Percentiles rank a stretch among this genome's conserved stretches.
phyloP scores from a whole-genome alignment of 2,113 vertebrate species.

The Larimichthys polyactis region DNA sequence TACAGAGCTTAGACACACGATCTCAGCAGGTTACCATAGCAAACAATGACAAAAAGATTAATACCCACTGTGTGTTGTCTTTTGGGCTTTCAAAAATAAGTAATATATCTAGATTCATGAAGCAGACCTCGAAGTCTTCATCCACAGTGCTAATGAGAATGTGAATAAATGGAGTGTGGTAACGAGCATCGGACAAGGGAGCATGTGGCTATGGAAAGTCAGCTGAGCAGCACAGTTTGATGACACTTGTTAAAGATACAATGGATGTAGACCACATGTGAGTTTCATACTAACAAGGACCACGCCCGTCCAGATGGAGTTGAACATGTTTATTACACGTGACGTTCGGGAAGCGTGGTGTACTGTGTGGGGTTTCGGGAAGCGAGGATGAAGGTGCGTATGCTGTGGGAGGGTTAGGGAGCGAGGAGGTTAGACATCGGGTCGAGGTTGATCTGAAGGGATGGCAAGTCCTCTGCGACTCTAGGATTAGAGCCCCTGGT shows the following conservation, averaged over 20 bases:
- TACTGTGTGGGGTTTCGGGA: too few relatives aligned
- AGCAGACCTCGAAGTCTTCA: constrained; percentile 58
- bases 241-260: background rate
- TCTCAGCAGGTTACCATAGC: constrained; percentile 60
- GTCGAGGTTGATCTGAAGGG: too few relatives aligned
- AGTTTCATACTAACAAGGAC: too few relatives aligned
- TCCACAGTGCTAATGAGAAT: constrained; percentile 50
- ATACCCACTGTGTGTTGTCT: constrained; percentile 63
- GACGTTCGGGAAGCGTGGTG: too few relatives aligned
- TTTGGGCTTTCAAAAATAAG: constrained; percentile 59
- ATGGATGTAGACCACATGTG: background rate
- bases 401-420: too few relatives aligned
- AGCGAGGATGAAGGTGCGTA: too few relatives aligned
- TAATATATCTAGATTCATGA: constrained; percentile 54
- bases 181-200: constrained; percentile 33
- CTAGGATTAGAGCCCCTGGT: too few relatives aligned
- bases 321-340: too few relatives aligned
- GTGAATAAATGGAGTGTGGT: constrained; percentile 47
- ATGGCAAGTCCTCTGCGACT: too few relatives aligned
- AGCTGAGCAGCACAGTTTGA: constrained; percentile 9
- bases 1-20: constrained; percentile 27
- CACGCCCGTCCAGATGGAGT: too few relatives aligned
- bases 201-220: background rate
- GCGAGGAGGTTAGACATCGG: too few relatives aligned
- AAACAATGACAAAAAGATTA: constrained; percentile 64